Evolutionary conservation across 2,113 vertebrate genomes (phyloP).

Genomic region (Lota lota): DNA sequence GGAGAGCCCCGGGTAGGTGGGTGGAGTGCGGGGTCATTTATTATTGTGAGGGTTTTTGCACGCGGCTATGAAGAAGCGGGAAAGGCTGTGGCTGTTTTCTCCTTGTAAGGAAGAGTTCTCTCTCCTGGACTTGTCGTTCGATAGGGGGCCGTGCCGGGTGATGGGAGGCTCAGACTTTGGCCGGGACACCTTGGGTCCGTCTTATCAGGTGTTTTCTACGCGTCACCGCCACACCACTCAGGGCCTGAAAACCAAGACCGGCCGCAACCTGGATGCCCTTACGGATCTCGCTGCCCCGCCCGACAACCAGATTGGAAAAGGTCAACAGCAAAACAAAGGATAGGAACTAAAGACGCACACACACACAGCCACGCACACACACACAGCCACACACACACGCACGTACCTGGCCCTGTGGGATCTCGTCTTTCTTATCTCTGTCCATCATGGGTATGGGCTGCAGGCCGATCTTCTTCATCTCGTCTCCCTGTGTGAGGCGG

Average conservation of each 20-base stretch:
- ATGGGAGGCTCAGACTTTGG: neutral
- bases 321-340: no score
- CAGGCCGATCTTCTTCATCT: constrained; percentile 97
- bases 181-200: neutral
- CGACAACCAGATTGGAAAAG: no score
- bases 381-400: no score
- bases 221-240: neutral
- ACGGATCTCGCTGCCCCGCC: no score
- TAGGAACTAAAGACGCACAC: neutral
- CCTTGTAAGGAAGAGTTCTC: neutral
- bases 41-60: no score
- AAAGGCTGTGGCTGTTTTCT: no score
- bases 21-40: no score
- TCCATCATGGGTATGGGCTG: constrained; percentile 99
- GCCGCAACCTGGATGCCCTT: no score
- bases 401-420: constrained; percentile 93
- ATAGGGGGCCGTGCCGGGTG: neutral
- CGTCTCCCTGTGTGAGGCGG: constrained; percentile 81
- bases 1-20: no score
- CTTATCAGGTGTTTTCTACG: neutral
- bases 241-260: no score
- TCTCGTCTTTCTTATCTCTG: constrained; percentile 91
- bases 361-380: neutral
- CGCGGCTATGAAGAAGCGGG: no score
- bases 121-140: neutral